A percentile compares a stretch with the other conserved stretches of the same genome.
phyloP scores from a whole-genome alignment of 2,888 invertebrate species.

The Eristalinus aeneus region DNA sequence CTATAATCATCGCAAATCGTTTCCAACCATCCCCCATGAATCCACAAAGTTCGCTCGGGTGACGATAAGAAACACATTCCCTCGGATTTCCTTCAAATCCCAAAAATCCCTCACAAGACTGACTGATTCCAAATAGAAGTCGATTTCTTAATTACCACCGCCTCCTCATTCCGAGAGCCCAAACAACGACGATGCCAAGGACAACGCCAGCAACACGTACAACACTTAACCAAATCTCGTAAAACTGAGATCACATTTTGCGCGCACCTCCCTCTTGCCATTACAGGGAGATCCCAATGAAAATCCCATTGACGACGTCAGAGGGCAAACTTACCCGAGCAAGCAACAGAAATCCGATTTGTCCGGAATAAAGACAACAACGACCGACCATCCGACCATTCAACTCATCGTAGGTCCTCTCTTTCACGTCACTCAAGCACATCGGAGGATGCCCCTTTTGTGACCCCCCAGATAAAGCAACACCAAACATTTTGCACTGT shows the following conservation, averaged over 20 bases:
- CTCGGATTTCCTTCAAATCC: not conserved
- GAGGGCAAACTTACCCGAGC: not conserved
- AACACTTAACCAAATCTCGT: not conserved
- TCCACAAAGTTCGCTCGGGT: not conserved
- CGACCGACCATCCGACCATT: not conserved
- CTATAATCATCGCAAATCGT: not conserved
- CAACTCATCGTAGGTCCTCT: not conserved
- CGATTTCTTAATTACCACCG: not conserved
- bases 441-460: constrained; percentile 12
- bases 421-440: constrained; percentile 13
- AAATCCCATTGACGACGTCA: not conserved
- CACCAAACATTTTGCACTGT: not conserved
- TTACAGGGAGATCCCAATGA: not conserved
- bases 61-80: not conserved
- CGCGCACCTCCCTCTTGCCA: not conserved
- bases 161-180: not conserved
- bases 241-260: not conserved
- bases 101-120: not conserved
- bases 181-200: not conserved
- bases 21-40: not conserved
- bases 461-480: not conserved
- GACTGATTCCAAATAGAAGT: not conserved
- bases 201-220: not conserved
- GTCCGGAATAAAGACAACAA: constrained; percentile 3
- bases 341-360: constrained; percentile 23